phyloP scores from a whole-genome alignment of 2,888 invertebrate species.

The Plebejus anna region DNA sequence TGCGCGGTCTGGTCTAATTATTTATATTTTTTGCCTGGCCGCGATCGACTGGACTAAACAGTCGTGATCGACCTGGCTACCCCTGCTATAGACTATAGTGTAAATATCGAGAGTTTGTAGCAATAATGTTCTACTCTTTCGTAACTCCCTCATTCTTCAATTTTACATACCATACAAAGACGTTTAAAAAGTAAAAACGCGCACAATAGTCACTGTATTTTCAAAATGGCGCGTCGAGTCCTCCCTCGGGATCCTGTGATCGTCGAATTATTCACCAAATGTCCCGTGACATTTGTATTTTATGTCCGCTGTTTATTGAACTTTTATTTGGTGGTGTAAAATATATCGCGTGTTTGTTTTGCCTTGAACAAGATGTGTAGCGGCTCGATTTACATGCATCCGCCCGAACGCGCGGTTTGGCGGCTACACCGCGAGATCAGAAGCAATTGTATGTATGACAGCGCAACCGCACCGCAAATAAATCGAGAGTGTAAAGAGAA shows the following conservation, averaged over 20 bases:
- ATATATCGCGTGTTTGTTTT: slow-evolving; percentile 1
- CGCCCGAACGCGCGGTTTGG: no score
- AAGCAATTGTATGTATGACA: no score
- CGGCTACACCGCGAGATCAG: no score
- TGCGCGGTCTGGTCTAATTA: no score
- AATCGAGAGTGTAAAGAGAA: no score
- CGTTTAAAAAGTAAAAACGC: neutral
- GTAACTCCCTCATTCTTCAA: neutral
- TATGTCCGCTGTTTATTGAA: slow-evolving; percentile 21
- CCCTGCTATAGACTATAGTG: no score
- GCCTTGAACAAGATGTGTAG: neutral
- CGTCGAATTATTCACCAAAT: slow-evolving; percentile 36
- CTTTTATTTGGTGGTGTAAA: slow-evolving; percentile 7
- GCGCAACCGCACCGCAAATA: no score
- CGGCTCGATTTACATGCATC: no score
- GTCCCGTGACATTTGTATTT: slow-evolving; percentile 9
- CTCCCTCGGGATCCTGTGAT: slow-evolving; percentile 27
- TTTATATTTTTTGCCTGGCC: no score
- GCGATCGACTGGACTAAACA: no score
- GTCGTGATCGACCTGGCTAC: no score
- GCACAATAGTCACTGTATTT: neutral
- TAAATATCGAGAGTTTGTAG: neutral
- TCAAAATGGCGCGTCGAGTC: neutral
- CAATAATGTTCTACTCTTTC: neutral
- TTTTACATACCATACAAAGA: neutral